A percentile compares a stretch with the other conserved stretches of the same genome.
These are phyloP conservation scores for Antennarius striatus DNA, from an alignment of 2,113 vertebrate species.

Conservation along the genomic window DNA sequence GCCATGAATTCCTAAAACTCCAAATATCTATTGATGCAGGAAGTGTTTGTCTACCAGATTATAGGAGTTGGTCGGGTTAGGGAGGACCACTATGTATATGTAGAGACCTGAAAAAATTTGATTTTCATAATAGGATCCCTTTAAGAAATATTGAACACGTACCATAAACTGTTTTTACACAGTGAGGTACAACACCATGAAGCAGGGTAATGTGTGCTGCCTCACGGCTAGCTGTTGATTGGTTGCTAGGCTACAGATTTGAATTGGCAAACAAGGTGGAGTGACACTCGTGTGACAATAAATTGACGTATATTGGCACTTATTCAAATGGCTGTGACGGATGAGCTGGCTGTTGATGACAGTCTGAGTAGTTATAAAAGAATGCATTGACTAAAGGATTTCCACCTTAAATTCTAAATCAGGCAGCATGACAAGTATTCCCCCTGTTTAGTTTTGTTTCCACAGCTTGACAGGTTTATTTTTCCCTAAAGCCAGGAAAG, in stretches of 20 bases:
- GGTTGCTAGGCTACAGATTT: conserved; percentile 41
- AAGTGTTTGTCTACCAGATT: no score
- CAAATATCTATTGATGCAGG: no score
- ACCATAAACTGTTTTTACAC: not conserved
- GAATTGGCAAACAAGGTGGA: conserved; percentile 21
- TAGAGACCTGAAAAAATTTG: no score
- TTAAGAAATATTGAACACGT: not conserved
- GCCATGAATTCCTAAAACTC: no score
- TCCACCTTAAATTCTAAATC: not conserved
- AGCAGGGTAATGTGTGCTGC: conserved; percentile 10
- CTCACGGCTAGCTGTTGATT: conserved; percentile 28
- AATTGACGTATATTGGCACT: conserved; percentile 15
- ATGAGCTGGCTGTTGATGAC: not conserved
- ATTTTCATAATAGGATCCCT: no score
- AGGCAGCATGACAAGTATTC: not conserved
- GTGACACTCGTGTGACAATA: conserved; percentile 19
- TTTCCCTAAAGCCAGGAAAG: conserved; percentile 21
- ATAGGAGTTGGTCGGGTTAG: no score
- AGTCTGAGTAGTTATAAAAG: not conserved
- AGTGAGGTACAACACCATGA: not conserved
- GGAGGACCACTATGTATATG: no score
- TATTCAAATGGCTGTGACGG: conserved; percentile 22
- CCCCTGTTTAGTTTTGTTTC: not conserved
- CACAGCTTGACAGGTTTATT: not conserved
- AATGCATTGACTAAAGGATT: not conserved